Conservation (phyloP, 2,113 vertebrate genomes). For the Aphyosemion australe region DNA sequence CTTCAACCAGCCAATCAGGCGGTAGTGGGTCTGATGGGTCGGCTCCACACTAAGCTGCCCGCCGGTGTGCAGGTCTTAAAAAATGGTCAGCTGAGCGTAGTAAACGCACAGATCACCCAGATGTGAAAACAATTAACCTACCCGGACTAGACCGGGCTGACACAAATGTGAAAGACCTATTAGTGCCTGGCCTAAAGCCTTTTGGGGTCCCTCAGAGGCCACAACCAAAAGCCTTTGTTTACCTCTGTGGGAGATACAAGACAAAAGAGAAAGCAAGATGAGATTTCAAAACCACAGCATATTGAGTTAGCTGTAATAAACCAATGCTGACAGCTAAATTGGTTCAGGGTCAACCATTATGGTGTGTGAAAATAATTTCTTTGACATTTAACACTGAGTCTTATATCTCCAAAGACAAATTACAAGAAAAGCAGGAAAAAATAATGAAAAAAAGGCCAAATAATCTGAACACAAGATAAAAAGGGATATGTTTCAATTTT, state of each 20-base stretch:
- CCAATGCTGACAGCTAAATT: constrained; percentile 11
- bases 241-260: constrained; percentile 13
- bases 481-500: constrained; percentile 32
- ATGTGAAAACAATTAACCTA: no score
- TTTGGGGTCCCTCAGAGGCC: constrained; percentile 32
- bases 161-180: no score
- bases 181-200: constrained; percentile 35
- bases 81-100: no score
- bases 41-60: no score
- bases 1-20: no score
- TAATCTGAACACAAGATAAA: constrained; percentile 15
- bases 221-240: constrained; percentile 22
- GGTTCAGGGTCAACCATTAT: constrained; percentile 5
- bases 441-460: background rate
- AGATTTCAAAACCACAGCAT: constrained; percentile 25
- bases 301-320: constrained; percentile 25
- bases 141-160: no score
- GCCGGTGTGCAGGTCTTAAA: no score
- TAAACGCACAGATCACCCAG: no score
- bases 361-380: background rate
- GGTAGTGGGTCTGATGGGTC: no score
- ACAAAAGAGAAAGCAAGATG: constrained; percentile 4
- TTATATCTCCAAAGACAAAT: constrained; percentile 4
- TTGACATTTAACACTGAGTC: background rate
- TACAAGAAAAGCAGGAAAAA: constrained; percentile 15